These are phyloP conservation scores for Cordylochernes scorpioides DNA, from an alignment of 2,888 invertebrate species.

Conservation along the genomic window DNA sequence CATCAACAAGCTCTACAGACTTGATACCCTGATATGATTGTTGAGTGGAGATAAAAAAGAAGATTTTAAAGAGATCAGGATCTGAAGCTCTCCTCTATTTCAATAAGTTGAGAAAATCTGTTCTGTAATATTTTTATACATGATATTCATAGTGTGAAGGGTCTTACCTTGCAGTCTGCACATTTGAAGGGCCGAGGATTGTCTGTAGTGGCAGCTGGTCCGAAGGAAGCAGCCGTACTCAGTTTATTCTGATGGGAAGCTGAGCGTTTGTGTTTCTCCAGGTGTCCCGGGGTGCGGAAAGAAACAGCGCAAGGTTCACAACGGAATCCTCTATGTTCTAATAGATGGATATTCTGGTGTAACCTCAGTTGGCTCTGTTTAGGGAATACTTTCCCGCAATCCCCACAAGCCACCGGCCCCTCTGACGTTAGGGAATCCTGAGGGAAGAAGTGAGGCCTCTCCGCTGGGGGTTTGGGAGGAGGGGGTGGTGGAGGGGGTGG, in stretches of 20 bases:
- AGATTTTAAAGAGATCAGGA: too few relatives aligned
- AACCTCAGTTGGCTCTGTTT: constrained; percentile 65
- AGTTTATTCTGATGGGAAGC: constrained; percentile 69
- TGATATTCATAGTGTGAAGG: too few relatives aligned
- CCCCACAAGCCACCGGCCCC: constrained; percentile 37
- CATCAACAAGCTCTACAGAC: too few relatives aligned
- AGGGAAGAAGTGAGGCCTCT: too few relatives aligned
- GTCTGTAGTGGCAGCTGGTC: constrained; percentile 41
- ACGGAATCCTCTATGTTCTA: constrained; percentile 67
- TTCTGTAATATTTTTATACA: too few relatives aligned
- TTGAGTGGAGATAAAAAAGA: too few relatives aligned
- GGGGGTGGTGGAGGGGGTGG: too few relatives aligned
- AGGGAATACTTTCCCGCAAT: constrained; percentile 72
- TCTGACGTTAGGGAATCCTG: too few relatives aligned
- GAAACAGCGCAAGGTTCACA: constrained; percentile 75
- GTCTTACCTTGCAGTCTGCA: constrained; percentile 74
- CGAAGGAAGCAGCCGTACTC: constrained; percentile 57
- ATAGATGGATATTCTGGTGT: constrained; percentile 82
- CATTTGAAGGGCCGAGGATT: constrained; percentile 91
- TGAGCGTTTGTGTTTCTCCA: constrained; percentile 75
- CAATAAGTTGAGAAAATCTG: too few relatives aligned
- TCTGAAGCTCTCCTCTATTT: too few relatives aligned
- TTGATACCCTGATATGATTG: too few relatives aligned
- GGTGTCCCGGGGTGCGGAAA: constrained; percentile 62
- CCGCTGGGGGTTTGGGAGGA: too few relatives aligned